Conservation (phyloP, 2,113 vertebrate genomes). For the Carassius gibelio region DNA sequence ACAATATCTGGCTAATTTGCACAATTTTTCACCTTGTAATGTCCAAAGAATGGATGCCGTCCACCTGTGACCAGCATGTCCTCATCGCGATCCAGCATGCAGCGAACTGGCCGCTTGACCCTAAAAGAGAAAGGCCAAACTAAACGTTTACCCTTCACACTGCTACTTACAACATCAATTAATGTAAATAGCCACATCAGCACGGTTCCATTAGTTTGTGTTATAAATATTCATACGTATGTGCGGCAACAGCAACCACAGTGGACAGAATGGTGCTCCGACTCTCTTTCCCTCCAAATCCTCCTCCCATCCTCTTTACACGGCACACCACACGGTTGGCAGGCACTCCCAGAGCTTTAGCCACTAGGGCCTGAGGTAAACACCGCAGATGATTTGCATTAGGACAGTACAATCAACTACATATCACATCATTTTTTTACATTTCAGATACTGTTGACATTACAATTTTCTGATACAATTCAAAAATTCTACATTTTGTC, state of each 20-base stretch:
- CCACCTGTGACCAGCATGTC: constrained; percentile 95
- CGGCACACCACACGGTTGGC: constrained; percentile 83
- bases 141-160: not conserved
- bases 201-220: not conserved
- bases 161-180: not conserved
- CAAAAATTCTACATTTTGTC: not conserved
- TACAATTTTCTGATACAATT: too few species aligned
- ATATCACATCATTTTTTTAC: not conserved
- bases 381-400: not conserved
- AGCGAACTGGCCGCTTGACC: constrained; percentile 83
- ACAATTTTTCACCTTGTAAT: constrained; percentile 84
- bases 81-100: constrained; percentile 93
- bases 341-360: constrained; percentile 84
- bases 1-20: not conserved
- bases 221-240: constrained; percentile 76
- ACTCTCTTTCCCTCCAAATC: constrained; percentile 95
- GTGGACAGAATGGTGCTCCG: constrained; percentile 81
- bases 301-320: constrained; percentile 95
- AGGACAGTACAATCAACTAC: not conserved
- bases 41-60: constrained; percentile 88
- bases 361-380: constrained; percentile 73
- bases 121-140: constrained; percentile 64
- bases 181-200: not conserved
- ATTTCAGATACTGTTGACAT: too few species aligned
- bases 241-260: constrained; percentile 86